Conservation (phyloP, 2,113 vertebrate species). For the Bostrychus sinensis region DNA sequence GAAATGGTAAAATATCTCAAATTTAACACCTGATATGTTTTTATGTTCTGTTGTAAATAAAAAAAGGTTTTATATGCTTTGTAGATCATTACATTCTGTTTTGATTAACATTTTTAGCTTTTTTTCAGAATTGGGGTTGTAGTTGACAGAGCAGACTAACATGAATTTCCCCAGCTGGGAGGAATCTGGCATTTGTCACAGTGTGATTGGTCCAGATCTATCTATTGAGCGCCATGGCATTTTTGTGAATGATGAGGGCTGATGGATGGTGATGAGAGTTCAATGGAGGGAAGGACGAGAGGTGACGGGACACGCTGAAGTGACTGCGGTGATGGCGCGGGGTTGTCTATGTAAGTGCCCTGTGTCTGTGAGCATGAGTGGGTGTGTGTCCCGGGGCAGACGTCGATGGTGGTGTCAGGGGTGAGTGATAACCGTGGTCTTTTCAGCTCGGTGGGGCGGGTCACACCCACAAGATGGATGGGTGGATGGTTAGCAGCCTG, state of each 20-base stretch:
- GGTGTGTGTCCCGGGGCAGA: conserved; percentile 47
- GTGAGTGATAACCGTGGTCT: conserved; percentile 79
- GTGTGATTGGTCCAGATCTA: conserved; percentile 45
- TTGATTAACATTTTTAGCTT: neutral
- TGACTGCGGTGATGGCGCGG: conserved; percentile 32
- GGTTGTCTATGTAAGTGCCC: conserved; percentile 40
- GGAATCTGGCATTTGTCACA: conserved; percentile 64
- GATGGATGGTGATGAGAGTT: conserved; percentile 74
- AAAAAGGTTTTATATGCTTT: no score
- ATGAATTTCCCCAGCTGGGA: conserved; percentile 55
- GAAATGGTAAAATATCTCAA: no score
- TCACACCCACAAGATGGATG: conserved; percentile 75
- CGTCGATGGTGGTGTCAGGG: conserved; percentile 72
- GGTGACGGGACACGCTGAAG: conserved; percentile 61
- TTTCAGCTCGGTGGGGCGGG: conserved; percentile 67
- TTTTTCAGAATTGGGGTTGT: neutral
- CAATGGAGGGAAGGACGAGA: conserved; percentile 61
- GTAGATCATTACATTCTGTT: neutral
- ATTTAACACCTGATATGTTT: no score
- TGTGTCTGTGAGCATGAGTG: conserved; percentile 13
- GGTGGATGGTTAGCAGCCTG: conserved; percentile 40
- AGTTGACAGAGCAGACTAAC: conserved; percentile 14
- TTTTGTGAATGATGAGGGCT: conserved; percentile 68
- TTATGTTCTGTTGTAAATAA: no score
- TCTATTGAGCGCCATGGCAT: conserved; percentile 63